A percentile compares a stretch with the other conserved stretches of the same genome.
Evolutionary conservation across 2,888 invertebrate species (phyloP).

Genomic region (Mantis religiosa): DNA sequence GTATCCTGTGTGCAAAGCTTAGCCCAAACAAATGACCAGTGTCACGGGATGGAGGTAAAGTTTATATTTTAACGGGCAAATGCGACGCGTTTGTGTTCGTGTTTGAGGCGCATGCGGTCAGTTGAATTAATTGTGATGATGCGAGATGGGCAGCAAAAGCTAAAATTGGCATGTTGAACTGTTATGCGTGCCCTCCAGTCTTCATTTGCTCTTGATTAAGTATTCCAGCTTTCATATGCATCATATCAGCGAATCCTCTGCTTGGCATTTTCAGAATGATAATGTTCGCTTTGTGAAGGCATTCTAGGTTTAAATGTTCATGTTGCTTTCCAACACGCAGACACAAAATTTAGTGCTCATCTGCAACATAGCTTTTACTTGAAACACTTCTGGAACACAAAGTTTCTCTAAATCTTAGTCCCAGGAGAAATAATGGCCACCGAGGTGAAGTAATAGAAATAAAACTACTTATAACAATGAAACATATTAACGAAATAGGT

Average conservation of each 20-base stretch:
- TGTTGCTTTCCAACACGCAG: no score
- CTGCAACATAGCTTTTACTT: no score
- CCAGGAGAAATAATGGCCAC: no score
- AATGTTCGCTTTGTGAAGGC: background rate
- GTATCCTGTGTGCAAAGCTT: background rate
- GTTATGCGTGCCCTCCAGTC: background rate
- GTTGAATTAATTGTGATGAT: background rate
- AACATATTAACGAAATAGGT: no score
- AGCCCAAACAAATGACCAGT: background rate
- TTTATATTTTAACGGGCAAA: background rate
- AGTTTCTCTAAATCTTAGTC: no score
- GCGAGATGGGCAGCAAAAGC: background rate
- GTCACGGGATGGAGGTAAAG: background rate
- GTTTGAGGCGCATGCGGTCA: background rate
- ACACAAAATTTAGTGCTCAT: no score
- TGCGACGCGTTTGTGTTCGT: background rate
- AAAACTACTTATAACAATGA: no score
- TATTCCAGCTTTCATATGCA: background rate
- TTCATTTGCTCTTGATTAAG: background rate
- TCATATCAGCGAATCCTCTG: background rate
- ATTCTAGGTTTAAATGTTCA: background rate
- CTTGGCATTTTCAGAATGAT: background rate
- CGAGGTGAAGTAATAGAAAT: no score
- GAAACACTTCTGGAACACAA: no score
- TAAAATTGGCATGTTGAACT: background rate